Base-by-base conservation (phyloP, 2,888 invertebrate species). In the Thymelicus acteon region DNA sequence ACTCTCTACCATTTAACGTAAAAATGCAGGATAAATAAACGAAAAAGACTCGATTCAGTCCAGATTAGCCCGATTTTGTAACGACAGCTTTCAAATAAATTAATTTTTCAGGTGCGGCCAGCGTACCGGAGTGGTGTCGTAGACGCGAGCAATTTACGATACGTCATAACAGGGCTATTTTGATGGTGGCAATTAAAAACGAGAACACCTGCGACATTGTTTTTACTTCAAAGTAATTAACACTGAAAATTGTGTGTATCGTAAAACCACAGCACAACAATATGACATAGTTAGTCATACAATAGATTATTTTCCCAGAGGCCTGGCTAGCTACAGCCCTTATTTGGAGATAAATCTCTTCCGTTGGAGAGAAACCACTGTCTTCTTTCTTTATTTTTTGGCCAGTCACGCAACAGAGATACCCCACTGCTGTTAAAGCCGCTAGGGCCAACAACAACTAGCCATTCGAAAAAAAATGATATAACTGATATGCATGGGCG, bases 61-160 rank as follows among this genome's bases (percentile, higher is more conserved):
- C 63, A 63, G 78, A 87, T 88, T 87, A 87, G 87, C 88, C 44
- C 31, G 65, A 65, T 71, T 71, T 70, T 64, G 60, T 65, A 65
- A 44, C 60, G 54, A 88, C 31, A 86, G 88, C 90, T 90, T 90
- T 90, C 85, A 89, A 86, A 88, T 86, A 89, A 88, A 90, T 90
- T 89, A 88, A 85, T 77, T 80, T 84, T 85, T 82, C 78, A 85
- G 88, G 84, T 81, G 83, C 82, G 44, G 85, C 80, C 86, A 80
- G 75, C 81, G 52, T 39, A n/a, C 6, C 4, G 47, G 15, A 6
- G 47, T 31, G 79, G 77, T 76, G 79, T 73, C 79, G 79, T 81
- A 75, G 57, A 69, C 69, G 68, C 62, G 52, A 52, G 54, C 63
- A 58, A 69, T 69, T 69, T 78, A 81, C 79, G 80, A 76, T 77